A percentile compares a stretch with the other conserved stretches of the same genome.
Conservation (phyloP, 2,888 invertebrate species). For the Andrena dorsata region DNA sequence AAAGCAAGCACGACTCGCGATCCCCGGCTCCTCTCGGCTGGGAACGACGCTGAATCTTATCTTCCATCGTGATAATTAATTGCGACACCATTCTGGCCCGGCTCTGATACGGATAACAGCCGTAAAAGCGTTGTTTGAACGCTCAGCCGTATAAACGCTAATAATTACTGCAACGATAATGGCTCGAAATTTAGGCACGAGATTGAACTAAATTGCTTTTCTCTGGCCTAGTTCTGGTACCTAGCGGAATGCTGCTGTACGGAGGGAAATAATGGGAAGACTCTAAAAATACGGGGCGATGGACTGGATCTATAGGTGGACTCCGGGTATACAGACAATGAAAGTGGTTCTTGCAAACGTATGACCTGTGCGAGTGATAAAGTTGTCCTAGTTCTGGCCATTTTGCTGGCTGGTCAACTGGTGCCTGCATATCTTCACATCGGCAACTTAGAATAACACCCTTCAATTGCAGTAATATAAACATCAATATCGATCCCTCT, state of each 20-base stretch:
- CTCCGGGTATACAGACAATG: not conserved
- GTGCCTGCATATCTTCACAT: not conserved
- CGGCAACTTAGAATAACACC: not conserved
- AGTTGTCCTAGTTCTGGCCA: not conserved
- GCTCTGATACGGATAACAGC: constrained; percentile 19
- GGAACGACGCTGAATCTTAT: constrained; percentile 33
- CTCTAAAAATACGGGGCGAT: no score
- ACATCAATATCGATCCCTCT: no score
- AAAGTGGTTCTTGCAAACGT: not conserved
- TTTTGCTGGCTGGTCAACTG: not conserved
- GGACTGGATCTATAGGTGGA: not conserved
- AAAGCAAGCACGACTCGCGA: constrained; percentile 18
- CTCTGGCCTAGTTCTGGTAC: not conserved
- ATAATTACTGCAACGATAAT: constrained; percentile 15
- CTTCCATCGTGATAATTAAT: constrained; percentile 46
- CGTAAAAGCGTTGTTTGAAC: constrained; percentile 8
- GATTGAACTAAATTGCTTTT: no score
- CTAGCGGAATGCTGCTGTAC: no score
- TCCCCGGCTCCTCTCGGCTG: constrained; percentile 10
- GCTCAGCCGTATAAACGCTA: constrained; percentile 1
- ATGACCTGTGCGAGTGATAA: constrained; percentile 1
- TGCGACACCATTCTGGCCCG: constrained; percentile 19
- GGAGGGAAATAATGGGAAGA: no score
- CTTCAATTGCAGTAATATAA: no score
- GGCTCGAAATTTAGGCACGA: constrained; percentile 8